phyloP scores from a whole-genome alignment of 2,888 invertebrate species.

The Pelosia muscerda region DNA sequence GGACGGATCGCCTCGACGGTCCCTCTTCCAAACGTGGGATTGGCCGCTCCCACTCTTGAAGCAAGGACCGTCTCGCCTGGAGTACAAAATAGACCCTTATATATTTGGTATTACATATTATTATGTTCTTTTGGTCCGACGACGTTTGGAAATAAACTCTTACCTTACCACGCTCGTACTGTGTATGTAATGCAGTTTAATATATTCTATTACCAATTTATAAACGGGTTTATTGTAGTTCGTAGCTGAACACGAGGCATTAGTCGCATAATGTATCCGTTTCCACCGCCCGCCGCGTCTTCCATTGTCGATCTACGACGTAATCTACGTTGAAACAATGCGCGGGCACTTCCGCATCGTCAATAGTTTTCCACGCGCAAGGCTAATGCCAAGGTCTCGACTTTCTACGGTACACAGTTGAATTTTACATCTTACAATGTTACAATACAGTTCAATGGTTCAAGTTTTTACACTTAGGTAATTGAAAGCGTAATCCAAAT shows the following conservation, averaged over 20 bases:
- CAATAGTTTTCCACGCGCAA: slow-evolving; percentile 80
- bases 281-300: slow-evolving; percentile 49
- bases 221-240: slow-evolving; percentile 30
- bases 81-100: too few relatives aligned
- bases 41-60: too few relatives aligned
- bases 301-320: slow-evolving; percentile 46
- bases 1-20: too few relatives aligned
- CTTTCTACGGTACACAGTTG: slow-evolving; percentile 70
- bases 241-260: slow-evolving; percentile 47
- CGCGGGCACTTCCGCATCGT: slow-evolving; percentile 76
- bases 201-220: neutral
- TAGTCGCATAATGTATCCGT: slow-evolving; percentile 62
- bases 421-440: slow-evolving; percentile 32
- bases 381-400: slow-evolving; percentile 83
- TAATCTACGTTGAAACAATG: slow-evolving; percentile 79
- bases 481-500: too few relatives aligned
- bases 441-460: slow-evolving; percentile 34
- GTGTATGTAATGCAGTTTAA: neutral
- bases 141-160: slow-evolving; percentile 5
- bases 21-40: too few relatives aligned
- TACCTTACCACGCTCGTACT: neutral
- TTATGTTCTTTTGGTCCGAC: too few relatives aligned
- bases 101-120: too few relatives aligned
- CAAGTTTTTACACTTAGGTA: neutral
- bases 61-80: too few relatives aligned